These are phyloP conservation scores for Palythoa grandis DNA, from an alignment of 92 coral and sea anemone genomes.

Conservation along the genomic window DNA sequence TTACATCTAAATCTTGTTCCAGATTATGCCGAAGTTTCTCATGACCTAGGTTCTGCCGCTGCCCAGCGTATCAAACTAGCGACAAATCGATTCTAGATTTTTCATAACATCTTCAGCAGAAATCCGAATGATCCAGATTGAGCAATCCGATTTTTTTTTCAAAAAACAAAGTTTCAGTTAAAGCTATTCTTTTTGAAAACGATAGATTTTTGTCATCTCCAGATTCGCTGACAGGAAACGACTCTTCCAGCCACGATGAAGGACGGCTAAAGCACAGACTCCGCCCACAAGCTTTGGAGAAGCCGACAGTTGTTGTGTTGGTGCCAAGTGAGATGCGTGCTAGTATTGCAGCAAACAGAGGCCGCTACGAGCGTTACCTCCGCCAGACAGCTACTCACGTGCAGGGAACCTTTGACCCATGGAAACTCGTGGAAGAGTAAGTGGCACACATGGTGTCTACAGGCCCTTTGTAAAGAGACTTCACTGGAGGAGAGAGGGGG, in stretches of 20 bases:
- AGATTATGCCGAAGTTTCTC: no score
- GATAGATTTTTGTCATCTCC: not conserved
- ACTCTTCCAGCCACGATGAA: not conserved
- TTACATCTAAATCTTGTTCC: no score
- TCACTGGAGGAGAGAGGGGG: no score
- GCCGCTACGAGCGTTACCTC: conserved; percentile 76
- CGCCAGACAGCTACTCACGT: conserved; percentile 83
- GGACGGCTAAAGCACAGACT: not conserved
- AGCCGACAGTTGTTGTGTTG: conserved; percentile 62
- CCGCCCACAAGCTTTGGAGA: conserved; percentile 20
- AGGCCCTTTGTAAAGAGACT: no score
- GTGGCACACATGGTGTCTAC: conserved; percentile 5
- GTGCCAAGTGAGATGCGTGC: conserved; percentile 89
- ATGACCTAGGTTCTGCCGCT: no score
- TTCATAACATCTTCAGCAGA: no score
- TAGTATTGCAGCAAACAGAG: conserved; percentile 79
- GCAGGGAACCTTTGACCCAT: conserved; percentile 95
- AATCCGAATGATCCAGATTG: not conserved
- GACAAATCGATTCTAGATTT: no score
- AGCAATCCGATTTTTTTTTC: not conserved
- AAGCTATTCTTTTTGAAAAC: no score
- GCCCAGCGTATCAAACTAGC: no score
- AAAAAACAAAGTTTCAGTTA: no score
- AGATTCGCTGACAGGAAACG: conserved; percentile 15
- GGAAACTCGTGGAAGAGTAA: conserved; percentile 93